Evolutionary conservation across 2,113 vertebrate species (phyloP).

Genomic region (Catharus minimus): DNA sequence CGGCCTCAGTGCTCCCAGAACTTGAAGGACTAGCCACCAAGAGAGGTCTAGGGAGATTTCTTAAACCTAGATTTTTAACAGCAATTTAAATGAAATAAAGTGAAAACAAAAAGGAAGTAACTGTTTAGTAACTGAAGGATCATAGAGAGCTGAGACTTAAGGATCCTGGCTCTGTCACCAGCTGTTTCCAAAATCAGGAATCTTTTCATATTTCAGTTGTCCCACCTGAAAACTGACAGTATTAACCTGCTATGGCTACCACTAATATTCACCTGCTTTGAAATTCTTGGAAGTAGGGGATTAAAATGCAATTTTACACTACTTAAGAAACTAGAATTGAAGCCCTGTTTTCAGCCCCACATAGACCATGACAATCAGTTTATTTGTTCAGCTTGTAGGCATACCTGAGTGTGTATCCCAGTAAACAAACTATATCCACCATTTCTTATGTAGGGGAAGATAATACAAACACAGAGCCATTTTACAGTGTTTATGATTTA

Average conservation of each 20-base stretch:
- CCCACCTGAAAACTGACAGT: not conserved
- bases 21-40: slow-evolving; percentile 78
- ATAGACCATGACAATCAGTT: not conserved
- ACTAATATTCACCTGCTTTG: not conserved
- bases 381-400: not conserved
- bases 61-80: slow-evolving; percentile 77
- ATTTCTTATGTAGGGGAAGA: not conserved
- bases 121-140: not conserved
- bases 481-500: not conserved
- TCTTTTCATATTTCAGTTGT: not conserved
- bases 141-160: not conserved
- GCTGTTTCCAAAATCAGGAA: not conserved
- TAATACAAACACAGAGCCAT: not conserved
- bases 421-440: not conserved
- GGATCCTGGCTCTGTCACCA: not conserved
- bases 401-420: not conserved
- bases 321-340: not conserved
- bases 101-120: not conserved
- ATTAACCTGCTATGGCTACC: not conserved
- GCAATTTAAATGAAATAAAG: not conserved
- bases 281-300: not conserved
- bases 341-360: not conserved
- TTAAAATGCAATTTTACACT: not conserved
- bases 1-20: slow-evolving; percentile 75
- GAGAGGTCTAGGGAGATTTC: slow-evolving; percentile 86